Base-by-base conservation (phyloP, 2,888 invertebrate genomes). In the Alitta virens region DNA sequence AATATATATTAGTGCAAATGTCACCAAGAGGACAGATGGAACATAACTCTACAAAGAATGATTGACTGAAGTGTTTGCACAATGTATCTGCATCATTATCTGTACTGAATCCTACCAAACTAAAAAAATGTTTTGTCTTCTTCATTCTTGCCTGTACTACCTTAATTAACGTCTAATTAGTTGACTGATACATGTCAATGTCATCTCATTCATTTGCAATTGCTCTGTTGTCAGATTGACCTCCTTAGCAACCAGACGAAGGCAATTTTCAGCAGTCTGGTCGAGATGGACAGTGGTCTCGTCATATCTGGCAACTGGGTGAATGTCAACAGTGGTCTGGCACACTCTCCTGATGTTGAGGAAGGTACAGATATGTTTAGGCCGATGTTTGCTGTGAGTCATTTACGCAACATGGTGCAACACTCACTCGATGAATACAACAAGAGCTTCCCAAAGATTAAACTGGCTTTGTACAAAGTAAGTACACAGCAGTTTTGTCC, bases 351-450 rank as follows among this genome's bases (percentile, higher is more conserved):
- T 60, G 70, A 74, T n/a, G 72, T 72, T 0, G 78, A 77, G 62
- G 75, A 76, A 40, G 74, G 74, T 62, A 78, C 78, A 1, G 79
- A 79, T 65, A 69, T 78, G 40, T 79, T 75, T 64, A 69, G 69
- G 62, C 72, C 77, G 0, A 69, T 68, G 56, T 71, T 50, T 38
- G 52, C 54, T 40, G 60, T 64, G 12, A 43, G 57, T 71, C 71
- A 26, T 5, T 25, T 42, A 21, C 57, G 56, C 14, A 43, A 46
- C 2, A 69, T 81, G 54, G 70, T 81, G 69, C 69, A 71, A 46
- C 75, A 74, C 63, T 79, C 75, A 1, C 75, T 79, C 1, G 79
- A 80, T 53, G 81, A 81, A 57, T 80, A 77, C 68, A 81, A 81
- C 68, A 81, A 81, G 66, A 75, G 74, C 46, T 75, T 79, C 61